A percentile compares a stretch with the other conserved stretches of the same genome.
phyloP scores from a whole-genome alignment of 2,797 vertebrate species.

The Neostethus bicornis region DNA sequence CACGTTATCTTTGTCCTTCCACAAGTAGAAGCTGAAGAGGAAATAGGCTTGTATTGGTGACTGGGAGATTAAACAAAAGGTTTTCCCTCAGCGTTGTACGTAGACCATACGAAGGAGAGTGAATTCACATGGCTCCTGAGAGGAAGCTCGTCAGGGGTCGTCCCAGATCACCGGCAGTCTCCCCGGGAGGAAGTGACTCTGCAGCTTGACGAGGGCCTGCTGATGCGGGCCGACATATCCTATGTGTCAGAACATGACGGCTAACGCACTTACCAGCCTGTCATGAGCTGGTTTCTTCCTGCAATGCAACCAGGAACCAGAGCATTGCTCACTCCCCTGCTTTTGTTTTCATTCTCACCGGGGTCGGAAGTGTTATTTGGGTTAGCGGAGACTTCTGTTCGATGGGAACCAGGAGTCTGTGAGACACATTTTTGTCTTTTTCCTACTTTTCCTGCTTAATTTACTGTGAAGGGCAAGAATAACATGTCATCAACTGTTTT shows the following conservation, averaged over 20 bases:
- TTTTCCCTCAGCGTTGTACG: constrained; percentile 47
- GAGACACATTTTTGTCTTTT: constrained; percentile 38
- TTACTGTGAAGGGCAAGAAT: constrained; percentile 52
- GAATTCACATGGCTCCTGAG: constrained; percentile 66
- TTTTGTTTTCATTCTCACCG: constrained; percentile 74
- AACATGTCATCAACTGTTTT: constrained; percentile 42
- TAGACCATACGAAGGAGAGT: constrained; percentile 42
- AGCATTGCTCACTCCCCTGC: constrained; percentile 14
- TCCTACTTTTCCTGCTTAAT: constrained; percentile 32
- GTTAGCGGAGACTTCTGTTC: constrained; percentile 63
- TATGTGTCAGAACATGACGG: constrained; percentile 68
- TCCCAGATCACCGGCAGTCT: constrained; percentile 69
- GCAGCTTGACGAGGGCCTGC: constrained; percentile 52
- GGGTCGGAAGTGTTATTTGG: constrained; percentile 77
- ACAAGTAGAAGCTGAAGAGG: constrained; percentile 23
- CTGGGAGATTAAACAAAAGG: constrained; percentile 46
- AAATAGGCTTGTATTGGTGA: constrained; percentile 26
- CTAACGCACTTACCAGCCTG: constrained; percentile 22
- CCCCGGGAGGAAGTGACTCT: constrained; percentile 72
- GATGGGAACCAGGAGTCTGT: constrained; percentile 50
- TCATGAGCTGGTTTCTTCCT: constrained; percentile 31
- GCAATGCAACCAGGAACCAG: constrained; percentile 14
- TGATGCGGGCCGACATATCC: constrained; percentile 74
- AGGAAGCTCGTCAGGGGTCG: constrained; percentile 54
- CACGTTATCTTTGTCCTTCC: constrained; percentile 42